Percentiles rank a stretch among this genome's conserved stretches.
These are phyloP conservation scores for Magallana nippona DNA, from an alignment of 2,888 invertebrate species.

Conservation along the genomic window DNA sequence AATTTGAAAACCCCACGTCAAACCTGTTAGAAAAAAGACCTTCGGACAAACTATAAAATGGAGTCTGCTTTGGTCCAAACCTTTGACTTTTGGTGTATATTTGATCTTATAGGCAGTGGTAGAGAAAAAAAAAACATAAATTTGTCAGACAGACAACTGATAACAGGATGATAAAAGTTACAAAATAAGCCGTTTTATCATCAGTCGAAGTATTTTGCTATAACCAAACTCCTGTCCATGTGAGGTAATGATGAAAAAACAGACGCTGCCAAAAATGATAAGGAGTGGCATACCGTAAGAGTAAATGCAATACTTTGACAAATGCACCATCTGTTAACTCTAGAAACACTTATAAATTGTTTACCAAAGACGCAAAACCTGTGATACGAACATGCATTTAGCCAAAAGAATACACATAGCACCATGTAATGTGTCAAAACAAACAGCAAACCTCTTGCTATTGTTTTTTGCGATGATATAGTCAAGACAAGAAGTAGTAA, in stretches of 20 bases:
- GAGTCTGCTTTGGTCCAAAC: constrained; percentile 49
- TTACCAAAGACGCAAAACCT: constrained; percentile 57
- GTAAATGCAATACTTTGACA: constrained; percentile 5
- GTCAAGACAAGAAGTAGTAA: constrained; percentile 58
- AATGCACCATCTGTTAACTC: too few relatives aligned
- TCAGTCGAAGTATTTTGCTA: constrained; percentile 54
- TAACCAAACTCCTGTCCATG: constrained; percentile 51
- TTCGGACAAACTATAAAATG: constrained; percentile 62
- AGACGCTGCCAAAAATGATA: constrained; percentile 45
- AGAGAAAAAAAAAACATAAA: constrained; percentile 56
- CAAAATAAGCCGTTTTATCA: constrained; percentile 40
- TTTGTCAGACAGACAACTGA: constrained; percentile 57
- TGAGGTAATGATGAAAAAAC: constrained; percentile 38
- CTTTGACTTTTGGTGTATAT: constrained; percentile 43
- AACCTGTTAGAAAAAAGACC: constrained; percentile 64
- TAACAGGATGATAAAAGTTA: constrained; percentile 62
- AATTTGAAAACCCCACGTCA: constrained; percentile 68
- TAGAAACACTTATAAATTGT: neutral
- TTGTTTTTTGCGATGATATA: constrained; percentile 14
- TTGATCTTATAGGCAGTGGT: constrained; percentile 56
- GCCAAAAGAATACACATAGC: constrained; percentile 59
- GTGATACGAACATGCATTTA: constrained; percentile 61
- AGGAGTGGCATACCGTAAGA: constrained; percentile 44
- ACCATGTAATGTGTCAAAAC: constrained; percentile 60
- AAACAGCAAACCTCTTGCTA: constrained; percentile 48